Evolutionary conservation across 2,888 invertebrate genomes (phyloP), one percentile per base, ranked within the genome.

Genomic region (Serripes groenlandicus): DNA sequence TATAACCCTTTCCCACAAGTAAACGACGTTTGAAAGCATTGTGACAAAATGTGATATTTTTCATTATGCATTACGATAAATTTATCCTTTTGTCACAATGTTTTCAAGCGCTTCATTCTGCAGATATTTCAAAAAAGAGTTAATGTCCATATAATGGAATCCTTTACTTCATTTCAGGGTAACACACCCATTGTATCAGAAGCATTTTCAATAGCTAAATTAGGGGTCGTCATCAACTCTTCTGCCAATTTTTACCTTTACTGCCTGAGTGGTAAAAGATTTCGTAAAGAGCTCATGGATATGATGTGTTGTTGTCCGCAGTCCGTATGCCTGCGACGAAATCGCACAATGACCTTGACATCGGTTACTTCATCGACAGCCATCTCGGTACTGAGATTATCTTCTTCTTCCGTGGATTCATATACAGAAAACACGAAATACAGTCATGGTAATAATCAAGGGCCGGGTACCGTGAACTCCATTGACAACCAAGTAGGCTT

Each of bases 241-340:
- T 90, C 91, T 32, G 86, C 92, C 78, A 92, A 92, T 73, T 91
- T 91, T 78, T 75, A 91, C 58, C 78, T 92, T 54, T 92, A 92
- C 87, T 90, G 91, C 56, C 68, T 91, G 42, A 88, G 88, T 66
- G 90, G 89, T 0, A 77, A 81, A 23, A 77, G 88, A 30, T 92
- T 93, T 88, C 88, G 93, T 2, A 78, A 78, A 28, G 90, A 91
- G 64, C 70, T 90, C 3, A 62, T 42, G 28, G 52, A 37, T 1
- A 52, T 64, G 11, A 28, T 81, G 23, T 69, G 26, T 0, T 42
- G 42, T 15, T 35, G 42, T 28, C 21, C 0, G 9, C 11, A n/a
- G 3, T 1, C 11, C n/a, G 42, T 26, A 26, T 2, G 26, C 15
- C 28, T 42, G 11, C 5, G 28, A 9, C 4, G 23, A 56, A 66